Conservation (phyloP, 2,797 vertebrate species). For the Nannoperca obscura region DNA sequence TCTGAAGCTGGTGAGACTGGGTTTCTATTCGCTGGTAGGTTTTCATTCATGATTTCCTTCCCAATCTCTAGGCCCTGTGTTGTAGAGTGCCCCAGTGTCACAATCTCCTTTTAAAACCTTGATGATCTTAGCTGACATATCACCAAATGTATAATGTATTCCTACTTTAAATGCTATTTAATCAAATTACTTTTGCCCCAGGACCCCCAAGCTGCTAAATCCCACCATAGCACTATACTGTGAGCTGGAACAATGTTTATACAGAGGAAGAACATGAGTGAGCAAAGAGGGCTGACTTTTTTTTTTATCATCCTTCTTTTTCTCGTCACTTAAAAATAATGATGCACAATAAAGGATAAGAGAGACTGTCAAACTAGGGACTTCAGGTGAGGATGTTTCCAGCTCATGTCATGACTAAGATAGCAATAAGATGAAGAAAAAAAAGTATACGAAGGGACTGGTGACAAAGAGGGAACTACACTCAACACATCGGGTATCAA, state of each 20-base stretch:
- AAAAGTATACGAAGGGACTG: neutral
- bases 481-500: neutral
- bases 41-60: constrained; percentile 2
- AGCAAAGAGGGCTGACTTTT: no score
- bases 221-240: neutral
- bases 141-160: neutral
- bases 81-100: neutral
- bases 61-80: neutral
- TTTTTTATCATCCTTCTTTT: no score
- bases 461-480: neutral
- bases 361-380: no score
- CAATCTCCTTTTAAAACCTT: neutral
- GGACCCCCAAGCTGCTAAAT: neutral
- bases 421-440: no score
- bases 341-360: no score
- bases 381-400: no score
- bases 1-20: neutral
- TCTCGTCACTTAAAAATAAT: no score
- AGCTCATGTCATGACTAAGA: no score
- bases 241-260: neutral
- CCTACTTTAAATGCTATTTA: neutral
- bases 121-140: neutral
- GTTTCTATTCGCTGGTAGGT: constrained; percentile 4
- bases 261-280: no score
- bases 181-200: no score